phyloP scores from a whole-genome alignment of 2,797 vertebrate species.

The Phalloptychus januarius region DNA sequence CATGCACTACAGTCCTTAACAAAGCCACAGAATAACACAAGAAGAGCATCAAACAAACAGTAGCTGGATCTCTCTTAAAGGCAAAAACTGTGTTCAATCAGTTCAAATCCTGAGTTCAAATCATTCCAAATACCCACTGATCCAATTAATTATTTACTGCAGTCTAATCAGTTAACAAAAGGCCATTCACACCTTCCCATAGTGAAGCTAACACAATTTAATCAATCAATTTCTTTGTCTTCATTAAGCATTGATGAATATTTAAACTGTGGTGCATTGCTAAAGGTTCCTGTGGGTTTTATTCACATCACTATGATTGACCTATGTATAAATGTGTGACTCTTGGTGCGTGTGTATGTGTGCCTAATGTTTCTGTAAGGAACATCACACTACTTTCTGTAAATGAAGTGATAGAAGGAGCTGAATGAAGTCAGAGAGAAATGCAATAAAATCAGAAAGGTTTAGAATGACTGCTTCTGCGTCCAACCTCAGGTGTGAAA shows the following conservation, averaged over 20 bases:
- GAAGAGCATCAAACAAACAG: neutral
- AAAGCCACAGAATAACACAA: neutral
- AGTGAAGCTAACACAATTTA: slow-evolving; percentile 59
- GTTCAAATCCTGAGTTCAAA: slow-evolving; percentile 19
- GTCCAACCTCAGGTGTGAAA: neutral
- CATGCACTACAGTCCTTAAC: neutral
- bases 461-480: neutral
- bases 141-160: slow-evolving; percentile 61
- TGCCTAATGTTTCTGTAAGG: neutral
- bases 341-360: neutral
- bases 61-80: neutral
- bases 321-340: slow-evolving; percentile 14
- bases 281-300: slow-evolving; percentile 34
- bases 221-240: slow-evolving; percentile 63
- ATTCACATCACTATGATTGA: slow-evolving; percentile 30
- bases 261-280: slow-evolving; percentile 51
- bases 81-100: slow-evolving; percentile 37
- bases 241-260: slow-evolving; percentile 69
- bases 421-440: neutral
- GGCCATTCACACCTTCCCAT: slow-evolving; percentile 62
- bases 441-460: neutral
- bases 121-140: slow-evolving; percentile 30
- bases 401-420: neutral
- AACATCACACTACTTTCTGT: neutral
- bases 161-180: slow-evolving; percentile 69